A percentile compares a stretch with the other conserved stretches of the same genome.
Evolutionary conservation across 2,113 vertebrate species (phyloP).

Genomic region (Oxyura jamaicensis): DNA sequence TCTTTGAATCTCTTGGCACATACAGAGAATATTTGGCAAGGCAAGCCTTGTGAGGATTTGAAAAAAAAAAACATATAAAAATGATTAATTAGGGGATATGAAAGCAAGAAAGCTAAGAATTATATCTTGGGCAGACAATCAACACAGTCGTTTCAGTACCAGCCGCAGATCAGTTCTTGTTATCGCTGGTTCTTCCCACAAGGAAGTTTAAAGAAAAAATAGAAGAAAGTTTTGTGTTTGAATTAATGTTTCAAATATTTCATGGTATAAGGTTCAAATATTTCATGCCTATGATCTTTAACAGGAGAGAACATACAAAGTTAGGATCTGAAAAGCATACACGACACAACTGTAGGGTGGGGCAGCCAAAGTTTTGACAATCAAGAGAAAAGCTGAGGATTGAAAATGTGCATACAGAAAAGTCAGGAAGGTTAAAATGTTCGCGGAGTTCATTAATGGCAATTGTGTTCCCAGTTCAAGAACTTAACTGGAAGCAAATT

Average conservation of each 20-base stretch:
- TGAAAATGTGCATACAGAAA: neutral
- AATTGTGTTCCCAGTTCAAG: neutral
- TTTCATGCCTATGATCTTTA: neutral
- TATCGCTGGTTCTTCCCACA: neutral
- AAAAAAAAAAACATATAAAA: neutral
- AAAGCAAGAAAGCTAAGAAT: neutral
- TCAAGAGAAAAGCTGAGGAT: neutral
- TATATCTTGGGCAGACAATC: neutral
- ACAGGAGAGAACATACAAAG: neutral
- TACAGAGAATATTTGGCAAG: neutral
- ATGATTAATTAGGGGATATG: constrained; percentile 13
- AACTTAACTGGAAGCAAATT: neutral
- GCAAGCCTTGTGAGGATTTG: neutral
- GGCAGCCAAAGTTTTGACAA: neutral
- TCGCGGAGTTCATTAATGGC: neutral
- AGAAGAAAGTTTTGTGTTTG: neutral
- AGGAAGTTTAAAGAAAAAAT: neutral
- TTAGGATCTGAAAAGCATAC: neutral
- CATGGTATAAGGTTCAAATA: neutral
- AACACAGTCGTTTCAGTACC: neutral
- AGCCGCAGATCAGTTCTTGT: neutral
- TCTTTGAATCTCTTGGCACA: constrained; percentile 37
- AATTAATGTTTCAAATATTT: neutral
- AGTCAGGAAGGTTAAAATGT: neutral
- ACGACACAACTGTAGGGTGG: neutral